Evolutionary conservation across 2,113 vertebrate genomes (phyloP).

Genomic region (Dasyornis broadbenti): DNA sequence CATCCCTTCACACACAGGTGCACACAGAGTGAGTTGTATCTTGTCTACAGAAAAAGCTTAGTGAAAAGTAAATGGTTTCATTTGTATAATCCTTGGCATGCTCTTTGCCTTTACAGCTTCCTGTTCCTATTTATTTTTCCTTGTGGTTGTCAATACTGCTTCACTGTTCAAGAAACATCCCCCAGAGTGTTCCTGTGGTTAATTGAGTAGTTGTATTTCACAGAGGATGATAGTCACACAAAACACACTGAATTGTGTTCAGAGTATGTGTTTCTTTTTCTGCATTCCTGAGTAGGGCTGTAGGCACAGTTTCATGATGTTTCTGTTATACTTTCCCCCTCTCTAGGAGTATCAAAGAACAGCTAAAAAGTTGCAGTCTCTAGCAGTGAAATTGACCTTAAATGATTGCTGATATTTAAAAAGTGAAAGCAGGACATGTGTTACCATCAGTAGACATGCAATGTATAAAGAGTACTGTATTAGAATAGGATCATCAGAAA

Average conservation of each 20-base stretch:
- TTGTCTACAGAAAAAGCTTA: not conserved
- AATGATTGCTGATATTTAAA: not conserved
- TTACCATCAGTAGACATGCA: not conserved
- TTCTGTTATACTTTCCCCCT: not conserved
- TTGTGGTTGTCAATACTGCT: not conserved
- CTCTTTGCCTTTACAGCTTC: not conserved
- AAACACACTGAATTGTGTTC: not conserved
- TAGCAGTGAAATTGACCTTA: not conserved
- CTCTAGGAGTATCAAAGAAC: not conserved
- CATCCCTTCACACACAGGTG: not conserved
- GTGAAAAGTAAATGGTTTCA: not conserved
- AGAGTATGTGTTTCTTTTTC: not conserved
- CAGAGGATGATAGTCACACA: not conserved
- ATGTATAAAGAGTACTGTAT: not conserved
- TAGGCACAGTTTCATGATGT: not conserved
- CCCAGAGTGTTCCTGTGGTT: not conserved
- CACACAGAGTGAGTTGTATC: accelerated
- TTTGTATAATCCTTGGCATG: not conserved
- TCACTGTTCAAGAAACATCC: not conserved
- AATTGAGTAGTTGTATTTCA: not conserved
- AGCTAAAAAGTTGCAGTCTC: not conserved
- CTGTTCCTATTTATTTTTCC: not conserved
- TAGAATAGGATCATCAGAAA: not conserved
- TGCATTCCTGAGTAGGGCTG: not conserved
- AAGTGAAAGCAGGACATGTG: not conserved